Base-by-base conservation (phyloP, 2,113 vertebrate species). In the Ceuthmochares aereus region DNA sequence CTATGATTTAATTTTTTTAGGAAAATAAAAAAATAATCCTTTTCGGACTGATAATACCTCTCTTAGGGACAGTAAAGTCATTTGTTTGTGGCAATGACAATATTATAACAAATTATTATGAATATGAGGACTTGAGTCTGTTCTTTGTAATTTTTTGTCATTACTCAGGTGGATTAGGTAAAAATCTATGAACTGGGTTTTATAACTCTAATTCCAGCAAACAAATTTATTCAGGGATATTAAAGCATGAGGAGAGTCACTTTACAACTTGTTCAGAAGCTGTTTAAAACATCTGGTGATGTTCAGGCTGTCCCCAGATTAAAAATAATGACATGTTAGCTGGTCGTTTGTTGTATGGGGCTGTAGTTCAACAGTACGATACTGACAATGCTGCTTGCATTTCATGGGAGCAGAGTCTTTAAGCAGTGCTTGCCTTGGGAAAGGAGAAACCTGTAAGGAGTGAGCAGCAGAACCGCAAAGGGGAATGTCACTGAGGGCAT, bases 291-390 rank as follows among this genome's bases (percentile, higher is more conserved):
- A 18, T 32, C 9, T 27, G 15, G 18, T 49, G 56, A 21, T 34
- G 7, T 34, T 68, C 62, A 87, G 60, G 42, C 19, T 3, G 10
- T 36, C 17, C 70, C 25, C 34, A 21, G 29, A 37, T 76, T 0
- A n/a, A 64, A 72, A 75, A 5, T 2, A 55, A 9, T 10, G 23
- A 36, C 0, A 0, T 4, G 5, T 58, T 47, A 58, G 30, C 40
- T 81, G 56, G 10, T 21, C 15, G 6, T 12, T 9, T 63, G 11
- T 27, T 12, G 3, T 29, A 7, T 25, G 4, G 14, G 10, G 27
- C n/a, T 0, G 1, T 32, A 4, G 3, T 16, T 75, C 62, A 66
- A n/a, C 62, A 37, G 16, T 1, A 2, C 0, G 21, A 6, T 66
- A 68, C 26, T 3, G 3, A 15, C 23, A 59, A 2, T 19, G 40